A percentile compares a stretch with the other conserved stretches of the same genome.
Conservation (phyloP, 2,113 vertebrate genomes). For the Pelusios castaneus region DNA sequence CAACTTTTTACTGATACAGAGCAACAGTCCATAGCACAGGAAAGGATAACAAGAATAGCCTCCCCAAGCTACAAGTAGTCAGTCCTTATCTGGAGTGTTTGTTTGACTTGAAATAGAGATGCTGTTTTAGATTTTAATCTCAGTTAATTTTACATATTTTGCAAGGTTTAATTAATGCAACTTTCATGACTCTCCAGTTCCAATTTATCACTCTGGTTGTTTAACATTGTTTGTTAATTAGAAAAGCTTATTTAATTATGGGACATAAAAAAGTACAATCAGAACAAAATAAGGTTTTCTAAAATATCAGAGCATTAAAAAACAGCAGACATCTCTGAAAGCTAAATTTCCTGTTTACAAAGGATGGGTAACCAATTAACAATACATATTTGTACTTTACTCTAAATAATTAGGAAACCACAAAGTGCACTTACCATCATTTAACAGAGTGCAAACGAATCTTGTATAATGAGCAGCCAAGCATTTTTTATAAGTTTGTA, state of each 20-base stretch:
- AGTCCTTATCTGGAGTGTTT: not conserved
- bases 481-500: not conserved
- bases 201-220: not conserved
- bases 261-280: not conserved
- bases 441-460: not conserved
- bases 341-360: not conserved
- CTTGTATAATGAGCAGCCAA: not conserved
- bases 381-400: not conserved
- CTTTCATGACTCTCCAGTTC: not conserved
- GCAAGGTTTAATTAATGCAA: not conserved
- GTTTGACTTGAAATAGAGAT: not conserved
- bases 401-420: not conserved
- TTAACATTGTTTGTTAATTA: not conserved
- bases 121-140: not conserved
- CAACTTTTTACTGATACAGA: not conserved
- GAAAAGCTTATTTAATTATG: constrained; percentile 2
- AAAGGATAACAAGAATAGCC: not conserved
- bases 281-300: not conserved
- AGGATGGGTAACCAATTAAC: not conserved
- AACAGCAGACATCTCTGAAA: not conserved
- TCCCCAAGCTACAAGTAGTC: not conserved
- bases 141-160: not conserved
- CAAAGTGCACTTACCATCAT: not conserved
- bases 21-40: not conserved
- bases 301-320: not conserved